Base-by-base conservation (phyloP, 2,113 vertebrate genomes). In the Chrysochloris asiatica region DNA sequence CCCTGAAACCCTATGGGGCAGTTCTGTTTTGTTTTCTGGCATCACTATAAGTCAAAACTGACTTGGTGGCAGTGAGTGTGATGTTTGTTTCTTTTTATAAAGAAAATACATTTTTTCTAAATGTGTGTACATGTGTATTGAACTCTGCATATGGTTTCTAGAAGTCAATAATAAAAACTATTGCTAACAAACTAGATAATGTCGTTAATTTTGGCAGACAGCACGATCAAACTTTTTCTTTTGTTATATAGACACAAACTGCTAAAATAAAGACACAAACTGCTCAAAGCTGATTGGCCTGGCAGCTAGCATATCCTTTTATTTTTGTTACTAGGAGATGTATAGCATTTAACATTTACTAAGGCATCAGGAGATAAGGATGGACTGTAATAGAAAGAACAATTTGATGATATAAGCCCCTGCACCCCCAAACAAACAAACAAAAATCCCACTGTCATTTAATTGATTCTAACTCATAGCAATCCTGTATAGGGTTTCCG, bases 101-200 rank as follows among this genome's bases (percentile, higher is more conserved):
- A n/a, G n/a, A n/a, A n/a, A n/a, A n/a, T n/a, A n/a, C n/a, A n/a
- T n/a, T n/a, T n/a, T n/a, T n/a, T n/a, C n/a, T n/a, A n/a, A n/a
- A n/a, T n/a, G 16, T 52, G 47, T 48, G 4, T 72, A 36, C 45
- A 5, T 52, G 6, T 84, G 41, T 63, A 6, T 26, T 85, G 56
- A 84, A 61, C 17, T 61, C 75, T 41, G 11, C 43, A 17, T 72
- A 80, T 56, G 33, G 4, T 67, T 17, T 73, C 76, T 54, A 71
- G 33, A 87, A 38, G 33, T 92, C 79, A 92, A n/a, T 89, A 47
- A 69, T 47, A 26, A 75, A 91, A 86, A 54, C 43, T 72, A 76
- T 52, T 77, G 71, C 38, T 61, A 47, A 63, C 43, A 69, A 48
- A 52, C 28, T 69, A 69, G 65, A 38, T 36, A 41, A 69, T 17